phyloP scores from a whole-genome alignment of 1,140 invertebrate genomes.

The Pogonomyrmex californicus region DNA sequence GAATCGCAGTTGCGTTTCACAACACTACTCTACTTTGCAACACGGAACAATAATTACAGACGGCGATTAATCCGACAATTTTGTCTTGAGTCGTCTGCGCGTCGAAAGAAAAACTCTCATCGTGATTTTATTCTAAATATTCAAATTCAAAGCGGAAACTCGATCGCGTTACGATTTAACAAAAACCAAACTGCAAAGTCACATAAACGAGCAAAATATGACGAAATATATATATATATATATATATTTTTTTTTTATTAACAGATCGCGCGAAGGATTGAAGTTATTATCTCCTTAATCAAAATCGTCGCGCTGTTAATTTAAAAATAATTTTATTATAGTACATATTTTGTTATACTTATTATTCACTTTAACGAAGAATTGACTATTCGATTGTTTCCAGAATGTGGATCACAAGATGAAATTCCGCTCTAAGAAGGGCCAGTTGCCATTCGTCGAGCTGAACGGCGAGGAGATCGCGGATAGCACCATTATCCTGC shows the following conservation, averaged over 20 bases:
- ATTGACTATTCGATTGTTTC: conserved; percentile 75
- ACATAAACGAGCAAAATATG: neutral
- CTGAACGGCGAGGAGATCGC: conserved; percentile 97
- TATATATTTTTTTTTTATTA: conserved; percentile 27
- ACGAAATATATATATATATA: neutral
- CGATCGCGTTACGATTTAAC: neutral
- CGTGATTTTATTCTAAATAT: neutral
- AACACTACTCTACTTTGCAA: neutral
- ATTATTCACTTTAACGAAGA: neutral
- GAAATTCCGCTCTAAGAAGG: conserved; percentile 97
- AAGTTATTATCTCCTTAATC: neutral
- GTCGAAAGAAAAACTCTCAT: neutral
- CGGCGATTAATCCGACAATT: neutral
- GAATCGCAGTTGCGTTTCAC: neutral
- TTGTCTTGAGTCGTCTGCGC: neutral
- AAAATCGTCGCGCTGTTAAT: neutral
- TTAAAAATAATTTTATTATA: conserved; percentile 7
- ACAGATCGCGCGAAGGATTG: neutral
- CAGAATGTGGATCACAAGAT: conserved; percentile 98
- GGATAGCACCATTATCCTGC: conserved; percentile 96
- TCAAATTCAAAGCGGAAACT: neutral
- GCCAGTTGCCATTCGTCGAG: conserved; percentile 96
- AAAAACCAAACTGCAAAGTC: neutral
- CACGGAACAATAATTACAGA: neutral
- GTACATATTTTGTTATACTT: no score